Evolutionary conservation across 2,113 vertebrate genomes (phyloP), one percentile per base, ranked within the genome.

Genomic region (Ranitomeya imitator): DNA sequence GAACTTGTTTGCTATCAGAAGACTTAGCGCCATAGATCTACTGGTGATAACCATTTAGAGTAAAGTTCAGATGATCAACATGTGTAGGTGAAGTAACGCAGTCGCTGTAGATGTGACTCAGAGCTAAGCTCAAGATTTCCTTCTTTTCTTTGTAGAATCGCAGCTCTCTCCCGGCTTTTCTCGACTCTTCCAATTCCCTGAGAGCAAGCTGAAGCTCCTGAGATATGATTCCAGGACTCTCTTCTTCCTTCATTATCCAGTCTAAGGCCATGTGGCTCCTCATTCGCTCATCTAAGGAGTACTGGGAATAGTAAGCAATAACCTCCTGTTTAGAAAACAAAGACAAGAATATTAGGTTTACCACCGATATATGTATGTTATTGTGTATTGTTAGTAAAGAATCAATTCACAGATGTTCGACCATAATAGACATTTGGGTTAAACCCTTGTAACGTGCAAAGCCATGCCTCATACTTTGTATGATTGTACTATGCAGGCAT

Each of bases 71-170:
- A 85, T 92, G 91, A 51, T 94, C 92, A 13, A 92, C 92, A 57
- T 89, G 87, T 69, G 92, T 90, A 0, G 89, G 91, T 65, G 90
- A 89, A 51, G 90, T 73, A 67, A 91, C 90, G 23, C 90, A 90
- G 23, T 94, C 88, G 0, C 90, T 92, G 82, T 93, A 94, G 84
- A 93, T 93, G 85, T 96, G 96, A 83, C 91, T 95, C 21, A 96
- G 92, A 26, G 96, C 95, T 83, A 96, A 92, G 83, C 93, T 93
- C 81, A 96, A 90, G 74, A 96, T 96, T 92, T 96, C 96, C 82
- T 94, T 95, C 90, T 96, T 96, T 90, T 96, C 96, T 90, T 96
- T 96, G 91, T 95, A 95, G 91, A 96, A 96, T 55, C 96, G 93
- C 21, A 96, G 92, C 88, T 96, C 96, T 90, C 93, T 92, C 45